phyloP scores from a whole-genome alignment of 2,113 vertebrate species.

The Pteropus alecto region DNA sequence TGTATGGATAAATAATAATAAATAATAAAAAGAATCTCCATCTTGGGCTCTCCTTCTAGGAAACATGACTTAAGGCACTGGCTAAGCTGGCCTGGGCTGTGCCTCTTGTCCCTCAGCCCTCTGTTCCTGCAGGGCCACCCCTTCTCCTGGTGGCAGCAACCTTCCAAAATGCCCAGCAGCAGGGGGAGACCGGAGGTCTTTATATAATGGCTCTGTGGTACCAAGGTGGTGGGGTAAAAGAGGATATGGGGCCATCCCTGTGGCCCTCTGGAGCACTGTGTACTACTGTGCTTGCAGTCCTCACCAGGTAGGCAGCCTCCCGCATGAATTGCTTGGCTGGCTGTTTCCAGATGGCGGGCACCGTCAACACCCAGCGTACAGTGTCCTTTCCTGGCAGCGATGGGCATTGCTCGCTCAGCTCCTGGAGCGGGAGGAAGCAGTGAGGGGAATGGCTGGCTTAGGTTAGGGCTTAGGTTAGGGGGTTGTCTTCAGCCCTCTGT shows the following conservation, averaged over 20 bases:
- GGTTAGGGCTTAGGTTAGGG: neutral
- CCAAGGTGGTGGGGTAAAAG: neutral
- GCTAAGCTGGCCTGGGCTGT: neutral
- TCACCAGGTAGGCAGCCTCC: slow-evolving; percentile 95
- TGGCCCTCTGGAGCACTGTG: neutral
- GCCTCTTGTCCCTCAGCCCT: neutral
- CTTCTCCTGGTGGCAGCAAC: neutral
- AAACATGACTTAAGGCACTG: neutral
- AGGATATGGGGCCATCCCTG: neutral
- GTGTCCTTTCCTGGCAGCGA: slow-evolving; percentile 83
- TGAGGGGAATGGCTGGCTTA: neutral
- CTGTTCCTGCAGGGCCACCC: neutral
- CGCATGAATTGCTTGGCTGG: slow-evolving; percentile 99
- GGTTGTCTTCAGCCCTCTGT: neutral
- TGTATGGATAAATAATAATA: no score
- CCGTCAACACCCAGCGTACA: slow-evolving; percentile 96
- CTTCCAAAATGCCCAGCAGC: neutral
- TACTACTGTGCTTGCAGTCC: neutral
- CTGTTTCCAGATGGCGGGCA: slow-evolving; percentile 98
- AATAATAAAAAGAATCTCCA: no score
- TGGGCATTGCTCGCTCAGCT: slow-evolving; percentile 92
- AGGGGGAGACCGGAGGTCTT: neutral
- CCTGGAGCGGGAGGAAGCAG: slow-evolving; percentile 78
- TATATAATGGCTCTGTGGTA: neutral
- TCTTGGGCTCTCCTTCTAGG: neutral